Evolutionary conservation across 2,797 vertebrate species (phyloP).

Genomic region (Parauchenoglanis ngamensis): DNA sequence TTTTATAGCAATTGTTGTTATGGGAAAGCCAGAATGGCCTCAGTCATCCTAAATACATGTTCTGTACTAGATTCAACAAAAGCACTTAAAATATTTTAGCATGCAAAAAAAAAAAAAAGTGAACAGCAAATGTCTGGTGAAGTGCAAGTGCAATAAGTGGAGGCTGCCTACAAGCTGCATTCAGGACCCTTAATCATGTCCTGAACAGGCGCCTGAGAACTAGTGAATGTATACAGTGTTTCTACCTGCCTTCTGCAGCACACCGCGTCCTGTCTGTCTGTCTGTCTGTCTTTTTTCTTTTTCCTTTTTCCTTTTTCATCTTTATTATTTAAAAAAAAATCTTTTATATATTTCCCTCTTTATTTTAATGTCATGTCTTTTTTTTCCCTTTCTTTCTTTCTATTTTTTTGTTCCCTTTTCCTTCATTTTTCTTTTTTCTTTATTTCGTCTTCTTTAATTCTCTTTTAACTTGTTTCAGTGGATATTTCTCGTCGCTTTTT

Average conservation of each 20-base stretch:
- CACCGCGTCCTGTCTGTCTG: background rate
- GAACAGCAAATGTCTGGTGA: constrained; percentile 63
- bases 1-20: constrained; percentile 6
- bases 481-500: constrained; percentile 31
- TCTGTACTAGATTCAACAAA: constrained; percentile 24
- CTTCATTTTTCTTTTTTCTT: too few species aligned
- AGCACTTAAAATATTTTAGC: constrained; percentile 41
- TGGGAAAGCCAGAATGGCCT: constrained; percentile 4
- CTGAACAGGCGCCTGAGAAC: constrained; percentile 68
- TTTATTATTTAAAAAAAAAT: background rate
- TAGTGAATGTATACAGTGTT: constrained; percentile 74
- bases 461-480: background rate
- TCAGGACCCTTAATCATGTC: constrained; percentile 38
- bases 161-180: constrained; percentile 35
- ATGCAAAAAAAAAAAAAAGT: constrained; percentile 27
- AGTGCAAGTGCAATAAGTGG: constrained; percentile 58
- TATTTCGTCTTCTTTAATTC: background rate
- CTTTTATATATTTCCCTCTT: background rate
- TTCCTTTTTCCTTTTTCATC: background rate
- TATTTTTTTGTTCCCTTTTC: constrained; percentile 33
- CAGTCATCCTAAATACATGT: background rate
- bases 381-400: background rate
- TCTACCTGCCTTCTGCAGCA: constrained; percentile 69
- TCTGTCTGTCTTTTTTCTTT: background rate
- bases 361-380: background rate